These are phyloP conservation scores for Pygocentrus nattereri DNA, from an alignment of 2,797 vertebrate genomes.

Conservation along the genomic window DNA sequence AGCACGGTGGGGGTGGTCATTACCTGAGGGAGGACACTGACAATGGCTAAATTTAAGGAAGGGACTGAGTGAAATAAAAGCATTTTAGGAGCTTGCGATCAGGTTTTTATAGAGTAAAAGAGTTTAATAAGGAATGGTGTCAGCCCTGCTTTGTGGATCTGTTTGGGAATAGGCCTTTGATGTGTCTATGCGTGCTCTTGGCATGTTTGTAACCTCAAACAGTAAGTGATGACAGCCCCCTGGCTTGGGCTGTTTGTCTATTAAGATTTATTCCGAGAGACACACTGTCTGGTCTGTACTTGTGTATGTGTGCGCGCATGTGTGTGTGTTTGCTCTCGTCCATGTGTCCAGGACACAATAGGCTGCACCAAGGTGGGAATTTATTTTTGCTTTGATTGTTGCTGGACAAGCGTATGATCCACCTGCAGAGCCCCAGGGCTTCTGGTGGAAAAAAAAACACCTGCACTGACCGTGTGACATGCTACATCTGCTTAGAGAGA, in stretches of 20 bases:
- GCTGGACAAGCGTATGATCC: constrained; percentile 39
- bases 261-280: neutral
- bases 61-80: too few relatives aligned
- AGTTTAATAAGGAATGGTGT: neutral
- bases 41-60: too few relatives aligned
- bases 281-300: neutral
- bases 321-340: neutral
- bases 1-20: too few relatives aligned
- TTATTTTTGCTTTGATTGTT: constrained; percentile 38
- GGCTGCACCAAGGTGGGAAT: constrained; percentile 1
- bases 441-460: constrained; percentile 26
- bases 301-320: constrained; percentile 30
- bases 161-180: neutral
- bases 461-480: constrained; percentile 33
- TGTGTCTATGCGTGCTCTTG: neutral
- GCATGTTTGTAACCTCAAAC: neutral
- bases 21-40: too few relatives aligned
- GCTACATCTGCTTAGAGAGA: constrained; percentile 26
- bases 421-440: constrained; percentile 39
- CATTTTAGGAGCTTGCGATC: too few relatives aligned
- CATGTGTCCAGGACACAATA: constrained; percentile 33
- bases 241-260: neutral
- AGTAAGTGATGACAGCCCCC: neutral
- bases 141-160: neutral
- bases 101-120: neutral